Percentiles rank a stretch among this genome's conserved stretches.
phyloP scores from a whole-genome alignment of 2,888 invertebrate species.

The Dorcus hopei region DNA sequence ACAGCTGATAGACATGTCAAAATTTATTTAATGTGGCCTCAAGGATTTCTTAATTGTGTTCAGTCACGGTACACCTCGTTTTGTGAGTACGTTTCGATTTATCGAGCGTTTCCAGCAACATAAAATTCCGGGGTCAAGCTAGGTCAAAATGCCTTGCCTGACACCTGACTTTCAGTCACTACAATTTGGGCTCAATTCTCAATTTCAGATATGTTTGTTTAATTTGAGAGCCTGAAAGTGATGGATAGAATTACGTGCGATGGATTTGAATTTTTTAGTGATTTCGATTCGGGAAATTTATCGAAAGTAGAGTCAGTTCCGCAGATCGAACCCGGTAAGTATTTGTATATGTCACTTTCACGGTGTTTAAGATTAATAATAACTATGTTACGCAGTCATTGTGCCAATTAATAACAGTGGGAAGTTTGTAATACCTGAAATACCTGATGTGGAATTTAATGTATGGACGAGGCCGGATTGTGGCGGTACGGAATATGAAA shows the following conservation, averaged over 20 bases:
- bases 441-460: constrained; percentile 78
- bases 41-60: constrained; percentile 3
- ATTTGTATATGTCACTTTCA: not conserved
- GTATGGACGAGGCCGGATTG: constrained; percentile 90
- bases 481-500: constrained; percentile 81
- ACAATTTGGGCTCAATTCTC: not conserved
- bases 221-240: not conserved
- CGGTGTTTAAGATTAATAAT: constrained; percentile 22
- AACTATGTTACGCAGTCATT: constrained; percentile 31
- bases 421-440: constrained; percentile 45
- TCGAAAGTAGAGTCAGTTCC: constrained; percentile 74
- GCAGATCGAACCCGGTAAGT: constrained; percentile 57
- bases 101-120: not conserved
- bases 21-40: constrained; percentile 4
- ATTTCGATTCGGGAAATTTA: constrained; percentile 89
- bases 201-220: not conserved
- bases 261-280: constrained; percentile 78
- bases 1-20: constrained; percentile 27
- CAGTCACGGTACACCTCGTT: constrained; percentile 14
- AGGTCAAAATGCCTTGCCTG: constrained; percentile 8
- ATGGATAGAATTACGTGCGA: constrained; percentile 50
- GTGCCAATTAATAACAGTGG: constrained; percentile 26
- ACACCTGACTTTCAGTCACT: no score
- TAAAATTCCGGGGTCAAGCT: constrained; percentile 13
- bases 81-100: not conserved